phyloP scores from a whole-genome alignment of 2,888 invertebrate genomes.

The Corbicula japonica region DNA sequence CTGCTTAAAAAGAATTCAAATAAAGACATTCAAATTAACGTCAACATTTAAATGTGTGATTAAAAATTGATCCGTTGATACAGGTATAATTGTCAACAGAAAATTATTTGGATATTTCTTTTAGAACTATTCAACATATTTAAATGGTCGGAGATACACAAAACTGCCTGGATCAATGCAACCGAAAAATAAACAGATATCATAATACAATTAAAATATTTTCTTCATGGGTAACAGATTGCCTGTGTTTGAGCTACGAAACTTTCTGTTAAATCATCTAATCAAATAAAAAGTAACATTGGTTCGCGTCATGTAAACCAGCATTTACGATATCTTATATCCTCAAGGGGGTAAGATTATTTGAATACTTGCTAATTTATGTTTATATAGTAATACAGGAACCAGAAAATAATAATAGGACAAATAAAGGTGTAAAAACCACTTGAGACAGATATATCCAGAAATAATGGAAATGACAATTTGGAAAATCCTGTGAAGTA shows the following conservation, averaged over 20 bases:
- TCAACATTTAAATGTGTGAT: slow-evolving; percentile 14
- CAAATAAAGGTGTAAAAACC: too few relatives aligned
- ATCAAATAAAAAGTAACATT: slow-evolving; percentile 2
- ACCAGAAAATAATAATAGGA: too few relatives aligned
- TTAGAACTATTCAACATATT: too few relatives aligned
- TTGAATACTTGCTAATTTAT: slow-evolving; percentile 16
- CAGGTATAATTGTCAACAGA: slow-evolving; percentile 1
- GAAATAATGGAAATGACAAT: too few relatives aligned
- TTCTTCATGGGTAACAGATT: slow-evolving; percentile 11
- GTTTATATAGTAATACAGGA: slow-evolving; percentile 21
- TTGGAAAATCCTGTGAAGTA: not conserved
- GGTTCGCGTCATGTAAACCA: not conserved
- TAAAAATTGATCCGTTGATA: slow-evolving; percentile 23
- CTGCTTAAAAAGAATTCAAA: slow-evolving; percentile 15
- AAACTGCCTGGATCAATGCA: not conserved
- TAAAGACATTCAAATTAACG: slow-evolving; percentile 38
- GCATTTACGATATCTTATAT: not conserved
- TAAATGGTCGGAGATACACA: too few relatives aligned
- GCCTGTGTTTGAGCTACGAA: too few relatives aligned
- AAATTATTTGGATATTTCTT: slow-evolving; percentile 17
- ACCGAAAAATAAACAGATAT: slow-evolving; percentile 5
- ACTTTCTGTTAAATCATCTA: slow-evolving; percentile 10
- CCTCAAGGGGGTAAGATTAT: not conserved
- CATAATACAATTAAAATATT: slow-evolving; percentile 31
- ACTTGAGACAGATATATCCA: too few relatives aligned